Percentiles rank a stretch among this genome's conserved stretches.
Evolutionary conservation across 2,888 invertebrate genomes (phyloP).

Genomic region (Neoitamus cyanurus): DNA sequence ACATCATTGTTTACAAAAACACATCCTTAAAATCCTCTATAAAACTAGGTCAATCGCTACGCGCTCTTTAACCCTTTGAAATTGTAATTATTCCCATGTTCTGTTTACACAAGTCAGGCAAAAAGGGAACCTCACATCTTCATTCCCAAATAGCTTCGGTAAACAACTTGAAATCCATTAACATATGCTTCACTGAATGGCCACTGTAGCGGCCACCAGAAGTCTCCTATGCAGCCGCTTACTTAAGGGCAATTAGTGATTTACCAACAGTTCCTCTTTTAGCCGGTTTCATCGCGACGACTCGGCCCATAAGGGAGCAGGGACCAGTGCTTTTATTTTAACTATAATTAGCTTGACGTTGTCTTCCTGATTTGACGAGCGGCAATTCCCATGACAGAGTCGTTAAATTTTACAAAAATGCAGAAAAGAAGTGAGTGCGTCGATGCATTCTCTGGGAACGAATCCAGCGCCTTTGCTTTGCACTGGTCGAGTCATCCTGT

Average conservation of each 20-base stretch:
- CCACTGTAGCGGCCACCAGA: not conserved
- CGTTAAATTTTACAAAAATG: not conserved
- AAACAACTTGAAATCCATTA: slow-evolving; percentile 11
- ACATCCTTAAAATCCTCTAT: not conserved
- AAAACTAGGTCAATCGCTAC: not conserved
- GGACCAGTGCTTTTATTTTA: not conserved
- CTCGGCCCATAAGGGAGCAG: not conserved
- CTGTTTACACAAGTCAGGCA: not conserved
- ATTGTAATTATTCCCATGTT: not conserved
- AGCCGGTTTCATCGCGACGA: not conserved
- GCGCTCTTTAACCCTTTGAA: not conserved
- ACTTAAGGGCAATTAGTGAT: not conserved
- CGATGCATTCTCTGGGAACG: not conserved
- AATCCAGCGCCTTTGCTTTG: not conserved
- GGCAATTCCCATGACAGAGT: not conserved
- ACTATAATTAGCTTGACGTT: not conserved
- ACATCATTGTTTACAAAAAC: not conserved
- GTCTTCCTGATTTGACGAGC: not conserved
- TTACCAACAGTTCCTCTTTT: not conserved
- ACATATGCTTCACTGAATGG: not conserved
- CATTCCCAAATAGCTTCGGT: not conserved
- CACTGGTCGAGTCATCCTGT: not conserved
- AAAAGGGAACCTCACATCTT: not conserved
- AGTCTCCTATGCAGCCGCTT: not conserved
- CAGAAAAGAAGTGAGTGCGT: not conserved